Percentiles rank a stretch among this genome's conserved stretches.
Evolutionary conservation across 64 coral and sea anemone species (phyloP).

Genomic region (Stylophora pistillata): DNA sequence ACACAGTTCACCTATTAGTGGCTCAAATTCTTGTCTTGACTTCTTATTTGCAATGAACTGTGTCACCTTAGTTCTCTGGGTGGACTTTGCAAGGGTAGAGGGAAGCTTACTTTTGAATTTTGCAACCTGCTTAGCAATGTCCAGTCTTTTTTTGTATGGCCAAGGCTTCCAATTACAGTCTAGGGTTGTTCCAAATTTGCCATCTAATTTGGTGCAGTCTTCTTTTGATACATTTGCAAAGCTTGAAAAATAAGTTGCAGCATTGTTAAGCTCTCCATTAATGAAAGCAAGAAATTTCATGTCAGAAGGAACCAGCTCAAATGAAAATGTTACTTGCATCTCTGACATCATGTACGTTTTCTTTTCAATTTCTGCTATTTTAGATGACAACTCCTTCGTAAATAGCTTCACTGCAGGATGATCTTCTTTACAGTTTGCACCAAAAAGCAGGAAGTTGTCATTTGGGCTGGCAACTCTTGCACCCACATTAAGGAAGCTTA

Average conservation of each 20-base stretch:
- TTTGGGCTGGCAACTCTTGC: conserved; percentile 43
- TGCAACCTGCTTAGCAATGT: conserved; percentile 61
- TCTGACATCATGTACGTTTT: conserved; percentile 19
- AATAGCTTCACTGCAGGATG: conserved; percentile 10
- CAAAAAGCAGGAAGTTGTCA: conserved; percentile 41
- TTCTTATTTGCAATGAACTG: conserved; percentile 48
- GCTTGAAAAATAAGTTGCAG: conserved; percentile 57
- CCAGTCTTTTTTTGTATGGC: conserved; percentile 43
- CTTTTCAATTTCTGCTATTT: conserved; percentile 43
- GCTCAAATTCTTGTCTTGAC: conserved; percentile 74
- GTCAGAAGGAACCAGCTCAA: conserved; percentile 62
- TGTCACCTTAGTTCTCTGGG: conserved; percentile 21
- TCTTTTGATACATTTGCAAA: conserved; percentile 57
- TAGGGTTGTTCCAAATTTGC: conserved; percentile 41
- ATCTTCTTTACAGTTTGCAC: conserved; percentile 28
- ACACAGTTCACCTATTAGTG: conserved; percentile 49
- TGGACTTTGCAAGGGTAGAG: neutral
- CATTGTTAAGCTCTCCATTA: conserved; percentile 56
- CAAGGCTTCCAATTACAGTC: conserved; percentile 70
- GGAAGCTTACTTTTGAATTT: conserved; percentile 10
- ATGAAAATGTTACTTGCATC: conserved; percentile 35
- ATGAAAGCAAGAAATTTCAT: conserved; percentile 66
- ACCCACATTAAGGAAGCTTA: conserved; percentile 27
- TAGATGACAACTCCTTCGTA: conserved; percentile 6
- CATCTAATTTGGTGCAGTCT: conserved; percentile 16